Evolutionary conservation across 2,888 invertebrate genomes (phyloP).

Genomic region (Nasonia oneida): DNA sequence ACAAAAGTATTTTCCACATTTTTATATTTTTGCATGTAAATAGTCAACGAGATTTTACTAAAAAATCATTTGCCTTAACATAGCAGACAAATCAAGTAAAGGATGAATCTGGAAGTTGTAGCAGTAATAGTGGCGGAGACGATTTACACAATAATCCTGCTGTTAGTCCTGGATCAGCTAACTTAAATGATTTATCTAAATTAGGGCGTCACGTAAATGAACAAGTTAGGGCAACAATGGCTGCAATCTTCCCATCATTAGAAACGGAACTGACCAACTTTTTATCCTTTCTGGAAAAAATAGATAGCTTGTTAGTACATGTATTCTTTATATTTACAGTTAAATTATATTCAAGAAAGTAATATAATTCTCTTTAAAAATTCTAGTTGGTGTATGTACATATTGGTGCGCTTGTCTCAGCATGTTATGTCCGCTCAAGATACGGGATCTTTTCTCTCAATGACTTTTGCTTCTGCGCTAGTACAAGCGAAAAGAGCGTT

Average conservation of each 20-base stretch:
- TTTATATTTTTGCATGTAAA: slow-evolving; percentile 2
- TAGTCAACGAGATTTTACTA: neutral
- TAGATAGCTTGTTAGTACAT: slow-evolving; percentile 91
- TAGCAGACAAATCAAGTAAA: slow-evolving; percentile 36
- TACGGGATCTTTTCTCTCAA: slow-evolving; percentile 91
- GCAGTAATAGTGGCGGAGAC: slow-evolving; percentile 70
- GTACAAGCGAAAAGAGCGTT: slow-evolving; percentile 94
- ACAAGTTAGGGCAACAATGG: slow-evolving; percentile 92
- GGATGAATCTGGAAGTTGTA: slow-evolving; percentile 58
- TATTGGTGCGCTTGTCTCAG: slow-evolving; percentile 93
- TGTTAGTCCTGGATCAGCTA: slow-evolving; percentile 74
- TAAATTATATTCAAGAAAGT: no score
- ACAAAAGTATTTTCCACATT: slow-evolving; percentile 63
- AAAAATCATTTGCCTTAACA: neutral
- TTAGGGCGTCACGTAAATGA: slow-evolving; percentile 87
- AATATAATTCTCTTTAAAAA: no score
- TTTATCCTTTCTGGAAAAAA: slow-evolving; percentile 91
- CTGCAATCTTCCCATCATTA: slow-evolving; percentile 91
- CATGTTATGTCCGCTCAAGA: slow-evolving; percentile 95
- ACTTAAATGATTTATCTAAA: slow-evolving; percentile 77
- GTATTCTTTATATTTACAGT: slow-evolving; percentile 64
- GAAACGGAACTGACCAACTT: slow-evolving; percentile 93
- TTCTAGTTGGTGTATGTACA: slow-evolving; percentile 94
- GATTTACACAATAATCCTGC: slow-evolving; percentile 73
- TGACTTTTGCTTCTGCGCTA: slow-evolving; percentile 91